A percentile compares a stretch with the other conserved stretches of the same genome.
Conservation (phyloP, 2,113 vertebrate genomes). For the Noturus placidus region DNA sequence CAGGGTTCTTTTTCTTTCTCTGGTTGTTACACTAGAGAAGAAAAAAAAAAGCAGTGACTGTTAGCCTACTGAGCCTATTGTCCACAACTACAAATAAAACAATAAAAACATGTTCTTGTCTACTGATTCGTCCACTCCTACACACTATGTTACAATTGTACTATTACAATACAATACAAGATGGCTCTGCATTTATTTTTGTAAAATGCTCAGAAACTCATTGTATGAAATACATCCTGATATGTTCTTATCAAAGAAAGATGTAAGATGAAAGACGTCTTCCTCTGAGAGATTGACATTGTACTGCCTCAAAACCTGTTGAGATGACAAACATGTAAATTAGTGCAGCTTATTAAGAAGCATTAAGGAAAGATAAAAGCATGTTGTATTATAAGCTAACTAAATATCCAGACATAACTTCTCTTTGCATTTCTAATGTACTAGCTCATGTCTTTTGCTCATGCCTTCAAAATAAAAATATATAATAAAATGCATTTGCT, state of each 20-base stretch:
- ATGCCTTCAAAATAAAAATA: neutral
- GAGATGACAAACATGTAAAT: conserved; percentile 31
- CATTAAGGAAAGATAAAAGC: neutral
- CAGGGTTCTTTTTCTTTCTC: neutral
- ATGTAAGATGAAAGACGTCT: conserved; percentile 73
- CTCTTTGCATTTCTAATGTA: neutral
- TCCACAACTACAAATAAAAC: neutral
- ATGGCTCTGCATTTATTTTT: conserved; percentile 62
- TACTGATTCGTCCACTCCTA: neutral
- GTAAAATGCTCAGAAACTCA: conserved; percentile 76
- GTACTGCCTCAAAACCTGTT: conserved; percentile 71
- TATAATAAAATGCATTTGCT: neutral
- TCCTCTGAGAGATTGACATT: conserved; percentile 68
- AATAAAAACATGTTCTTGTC: neutral
- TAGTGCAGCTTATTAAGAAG: neutral
- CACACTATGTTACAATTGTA: too few relatives aligned
- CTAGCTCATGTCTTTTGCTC: neutral
- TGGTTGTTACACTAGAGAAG: neutral
- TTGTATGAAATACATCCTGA: conserved; percentile 73
- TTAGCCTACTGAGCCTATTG: neutral
- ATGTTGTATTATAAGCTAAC: neutral
- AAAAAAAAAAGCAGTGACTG: neutral
- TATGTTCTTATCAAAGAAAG: conserved; percentile 74
- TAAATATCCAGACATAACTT: neutral
- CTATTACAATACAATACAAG: neutral